phyloP scores from a whole-genome alignment of 2,113 vertebrate species.

The Ameiurus melas region DNA sequence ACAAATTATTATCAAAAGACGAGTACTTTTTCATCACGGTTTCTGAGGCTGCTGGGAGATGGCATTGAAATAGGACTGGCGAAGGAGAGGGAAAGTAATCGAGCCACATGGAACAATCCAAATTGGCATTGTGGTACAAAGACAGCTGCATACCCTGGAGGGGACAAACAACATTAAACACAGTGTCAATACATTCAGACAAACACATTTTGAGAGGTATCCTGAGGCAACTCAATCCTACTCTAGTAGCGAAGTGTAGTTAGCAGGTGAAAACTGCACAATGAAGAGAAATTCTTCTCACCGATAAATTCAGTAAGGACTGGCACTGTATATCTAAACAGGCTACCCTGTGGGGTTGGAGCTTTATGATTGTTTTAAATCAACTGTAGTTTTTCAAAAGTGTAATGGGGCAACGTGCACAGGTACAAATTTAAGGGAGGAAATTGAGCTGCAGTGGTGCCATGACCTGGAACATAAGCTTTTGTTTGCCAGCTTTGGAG shows the following conservation, averaged over 20 bases:
- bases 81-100: slow-evolving; percentile 40
- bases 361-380: background rate
- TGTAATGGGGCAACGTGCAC: background rate
- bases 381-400: background rate
- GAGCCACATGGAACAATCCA: slow-evolving; percentile 44
- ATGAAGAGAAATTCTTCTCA: background rate
- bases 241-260: slow-evolving; percentile 11
- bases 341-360: background rate
- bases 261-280: slow-evolving; percentile 4
- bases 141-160: slow-evolving; percentile 44
- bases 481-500: background rate
- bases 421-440: background rate
- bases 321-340: background rate
- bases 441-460: background rate
- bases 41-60: slow-evolving; percentile 20
- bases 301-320: background rate
- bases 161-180: slow-evolving; percentile 55
- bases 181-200: slow-evolving; percentile 39
- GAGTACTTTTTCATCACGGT: slow-evolving; percentile 26
- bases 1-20: slow-evolving; percentile 50
- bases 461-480: background rate
- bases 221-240: slow-evolving; percentile 33
- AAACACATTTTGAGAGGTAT: slow-evolving; percentile 40
- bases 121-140: slow-evolving; percentile 48
- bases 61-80: slow-evolving; percentile 33